Conservation (phyloP, 2,888 invertebrate genomes). For the Bellardia pandia region DNA sequence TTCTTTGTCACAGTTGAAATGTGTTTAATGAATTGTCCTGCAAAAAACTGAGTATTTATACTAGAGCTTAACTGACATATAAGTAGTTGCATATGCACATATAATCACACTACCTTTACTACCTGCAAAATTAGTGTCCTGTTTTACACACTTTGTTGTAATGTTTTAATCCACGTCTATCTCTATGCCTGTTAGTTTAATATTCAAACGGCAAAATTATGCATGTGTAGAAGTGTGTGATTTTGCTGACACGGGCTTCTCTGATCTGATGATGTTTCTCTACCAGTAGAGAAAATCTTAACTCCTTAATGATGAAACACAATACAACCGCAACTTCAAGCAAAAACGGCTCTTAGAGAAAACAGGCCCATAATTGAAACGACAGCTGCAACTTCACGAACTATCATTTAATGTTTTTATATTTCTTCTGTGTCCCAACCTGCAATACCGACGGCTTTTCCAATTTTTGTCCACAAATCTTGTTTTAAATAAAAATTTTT, state of each 20-base stretch:
- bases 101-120: slow-evolving; percentile 1
- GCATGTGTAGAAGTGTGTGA: not conserved
- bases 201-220: not conserved
- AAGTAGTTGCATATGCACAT: not conserved
- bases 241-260: not conserved
- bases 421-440: no score
- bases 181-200: not conserved
- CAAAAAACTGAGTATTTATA: slow-evolving; percentile 34
- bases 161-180: not conserved
- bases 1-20: slow-evolving; percentile 48
- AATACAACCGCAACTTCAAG: no score
- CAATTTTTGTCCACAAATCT: no score
- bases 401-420: no score
- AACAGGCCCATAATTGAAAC: no score
- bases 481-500: no score
- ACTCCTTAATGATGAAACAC: slow-evolving; percentile 29
- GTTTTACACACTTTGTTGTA: slow-evolving; percentile 27
- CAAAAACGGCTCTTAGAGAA: no score
- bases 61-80: not conserved
- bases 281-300: not conserved
- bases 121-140: slow-evolving; percentile 8
- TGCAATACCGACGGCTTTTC: no score
- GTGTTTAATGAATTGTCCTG: slow-evolving; percentile 28
- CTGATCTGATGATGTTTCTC: not conserved
- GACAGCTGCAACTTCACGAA: no score